A percentile compares a stretch with the other conserved stretches of the same genome.
These are phyloP conservation scores for Dynastes tityus DNA, from an alignment of 2,888 invertebrate species.

Conservation along the genomic window DNA sequence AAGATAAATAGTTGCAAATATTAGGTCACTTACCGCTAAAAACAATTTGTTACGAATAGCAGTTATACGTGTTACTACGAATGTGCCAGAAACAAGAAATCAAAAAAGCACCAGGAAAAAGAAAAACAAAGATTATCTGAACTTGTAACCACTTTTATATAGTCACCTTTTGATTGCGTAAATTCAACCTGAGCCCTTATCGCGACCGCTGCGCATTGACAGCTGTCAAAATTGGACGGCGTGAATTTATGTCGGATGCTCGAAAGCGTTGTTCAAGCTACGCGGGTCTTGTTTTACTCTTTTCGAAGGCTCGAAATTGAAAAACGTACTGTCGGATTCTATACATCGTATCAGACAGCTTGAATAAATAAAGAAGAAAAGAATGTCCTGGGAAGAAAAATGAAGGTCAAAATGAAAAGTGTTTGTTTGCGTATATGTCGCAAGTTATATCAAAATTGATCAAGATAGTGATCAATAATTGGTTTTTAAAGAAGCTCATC, in stretches of 20 bases:
- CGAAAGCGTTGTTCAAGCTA: neutral
- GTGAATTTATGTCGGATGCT: slow-evolving; percentile 20
- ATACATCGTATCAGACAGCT: neutral
- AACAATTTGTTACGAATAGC: too few relatives aligned
- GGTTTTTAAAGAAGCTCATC: too few relatives aligned
- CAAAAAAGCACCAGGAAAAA: too few relatives aligned
- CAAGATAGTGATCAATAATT: too few relatives aligned
- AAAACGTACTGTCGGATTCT: neutral
- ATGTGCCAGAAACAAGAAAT: too few relatives aligned
- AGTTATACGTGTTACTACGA: too few relatives aligned
- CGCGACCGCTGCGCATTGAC: slow-evolving; percentile 5
- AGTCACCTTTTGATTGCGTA: slow-evolving; percentile 21
- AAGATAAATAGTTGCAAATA: too few relatives aligned
- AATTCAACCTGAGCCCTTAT: slow-evolving; percentile 2
- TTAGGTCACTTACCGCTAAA: too few relatives aligned
- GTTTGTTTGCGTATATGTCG: too few relatives aligned
- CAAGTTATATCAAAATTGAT: too few relatives aligned
- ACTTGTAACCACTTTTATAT: neutral
- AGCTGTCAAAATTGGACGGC: slow-evolving; percentile 32
- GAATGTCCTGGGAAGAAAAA: neutral
- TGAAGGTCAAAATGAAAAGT: too few relatives aligned
- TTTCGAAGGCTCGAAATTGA: neutral
- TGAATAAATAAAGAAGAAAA: neutral
- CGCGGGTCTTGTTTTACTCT: slow-evolving; percentile 3
- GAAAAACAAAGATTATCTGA: too few relatives aligned